Conservation (phyloP, 1,140 invertebrate species). For the Odontomachus brunneus region DNA sequence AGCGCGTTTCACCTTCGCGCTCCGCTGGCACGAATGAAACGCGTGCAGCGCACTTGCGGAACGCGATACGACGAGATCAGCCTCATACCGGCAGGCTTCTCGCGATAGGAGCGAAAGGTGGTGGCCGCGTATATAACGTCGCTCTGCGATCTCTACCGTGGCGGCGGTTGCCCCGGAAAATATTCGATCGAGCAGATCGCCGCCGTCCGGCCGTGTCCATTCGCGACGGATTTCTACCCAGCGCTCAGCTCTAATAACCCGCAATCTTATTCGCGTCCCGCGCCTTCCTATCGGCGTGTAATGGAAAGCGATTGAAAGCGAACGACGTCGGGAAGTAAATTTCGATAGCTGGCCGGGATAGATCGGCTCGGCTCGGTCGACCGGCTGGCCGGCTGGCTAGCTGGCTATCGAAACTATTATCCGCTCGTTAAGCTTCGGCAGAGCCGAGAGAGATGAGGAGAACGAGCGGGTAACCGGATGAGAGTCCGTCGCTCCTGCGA, state of each 20-base stretch:
- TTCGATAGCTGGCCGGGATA: constrained; percentile 13
- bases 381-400: too few species aligned
- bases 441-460: neutral
- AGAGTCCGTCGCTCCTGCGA: constrained; percentile 3
- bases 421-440: constrained; percentile 49
- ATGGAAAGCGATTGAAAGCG: constrained; percentile 33
- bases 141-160: neutral
- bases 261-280: neutral
- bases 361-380: too few species aligned
- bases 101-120: too few species aligned
- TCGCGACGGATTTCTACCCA: neutral
- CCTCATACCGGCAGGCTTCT: too few species aligned
- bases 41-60: neutral
- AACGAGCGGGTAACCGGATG: neutral
- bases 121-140: too few species aligned
- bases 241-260: neutral
- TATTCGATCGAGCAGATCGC: neutral
- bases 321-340: constrained; percentile 51
- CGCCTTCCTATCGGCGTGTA: neutral
- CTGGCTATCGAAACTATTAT: constrained; percentile 41
- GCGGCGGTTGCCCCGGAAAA: neutral
- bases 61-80: neutral
- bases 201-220: too few species aligned
- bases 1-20: too few species aligned
- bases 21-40: too few species aligned